Evolutionary conservation across 2,888 invertebrate species (phyloP).

Genomic region (Cataglyphis albicans): DNA sequence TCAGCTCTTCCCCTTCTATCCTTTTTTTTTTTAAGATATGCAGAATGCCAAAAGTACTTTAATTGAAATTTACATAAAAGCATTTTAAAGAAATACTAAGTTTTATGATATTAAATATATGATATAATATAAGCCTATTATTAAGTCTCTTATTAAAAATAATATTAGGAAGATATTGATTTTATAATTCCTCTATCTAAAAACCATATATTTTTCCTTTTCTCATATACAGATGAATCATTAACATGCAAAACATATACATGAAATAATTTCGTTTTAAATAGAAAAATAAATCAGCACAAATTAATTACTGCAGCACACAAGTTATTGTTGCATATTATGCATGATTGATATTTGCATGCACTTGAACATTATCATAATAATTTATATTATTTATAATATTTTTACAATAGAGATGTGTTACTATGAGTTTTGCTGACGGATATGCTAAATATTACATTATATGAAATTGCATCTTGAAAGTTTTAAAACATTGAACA

Average conservation of each 20-base stretch:
- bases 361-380: conserved; percentile 40
- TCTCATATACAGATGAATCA: not conserved
- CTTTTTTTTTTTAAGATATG: not conserved
- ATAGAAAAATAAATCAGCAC: conserved; percentile 19
- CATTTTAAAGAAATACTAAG: conserved; percentile 8
- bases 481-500: conserved; percentile 21
- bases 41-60: not conserved
- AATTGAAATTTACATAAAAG: not conserved
- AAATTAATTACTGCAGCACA: conserved; percentile 43
- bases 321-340: conserved; percentile 41
- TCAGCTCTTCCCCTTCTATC: not conserved
- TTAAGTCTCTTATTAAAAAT: conserved; percentile 6
- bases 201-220: not conserved
- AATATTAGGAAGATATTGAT: conserved; percentile 13
- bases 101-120: conserved; percentile 13
- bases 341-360: conserved; percentile 68
- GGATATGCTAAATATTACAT: conserved; percentile 23
- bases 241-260: conserved; percentile 10
- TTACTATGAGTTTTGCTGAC: conserved; percentile 13
- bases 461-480: conserved; percentile 21
- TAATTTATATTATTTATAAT: conserved; percentile 32
- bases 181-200: not conserved
- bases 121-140: not conserved
- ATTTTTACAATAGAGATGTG: conserved; percentile 17
- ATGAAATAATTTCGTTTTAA: conserved; percentile 13